Evolutionary conservation across 2,888 invertebrate genomes (phyloP).

Genomic region (Pseudococcus jackbeardsleyi): DNA sequence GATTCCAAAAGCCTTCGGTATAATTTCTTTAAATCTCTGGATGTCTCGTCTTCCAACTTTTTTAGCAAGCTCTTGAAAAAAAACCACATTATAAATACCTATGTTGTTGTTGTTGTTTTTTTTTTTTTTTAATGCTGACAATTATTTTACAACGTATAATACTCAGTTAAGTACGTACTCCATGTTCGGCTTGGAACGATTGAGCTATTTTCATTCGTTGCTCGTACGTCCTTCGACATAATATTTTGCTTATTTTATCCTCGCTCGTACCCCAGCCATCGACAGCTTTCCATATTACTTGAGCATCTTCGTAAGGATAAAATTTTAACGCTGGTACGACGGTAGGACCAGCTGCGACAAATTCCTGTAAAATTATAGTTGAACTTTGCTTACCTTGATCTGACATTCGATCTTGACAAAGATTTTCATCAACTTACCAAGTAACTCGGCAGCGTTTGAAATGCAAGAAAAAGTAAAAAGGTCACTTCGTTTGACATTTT

Average conservation of each 20-base stretch:
- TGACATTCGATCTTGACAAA: too few relatives aligned
- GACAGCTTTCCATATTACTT: not conserved
- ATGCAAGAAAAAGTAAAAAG: not conserved
- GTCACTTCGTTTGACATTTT: not conserved
- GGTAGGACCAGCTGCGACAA: not conserved
- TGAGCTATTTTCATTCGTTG: not conserved
- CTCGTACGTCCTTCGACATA: slow-evolving; percentile 1
- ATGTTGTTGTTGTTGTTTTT: too few relatives aligned
- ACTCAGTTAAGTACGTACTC: not conserved
- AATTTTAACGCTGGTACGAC: not conserved
- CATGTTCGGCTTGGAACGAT: not conserved
- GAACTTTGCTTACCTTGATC: too few relatives aligned
- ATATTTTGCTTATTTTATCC: not conserved
- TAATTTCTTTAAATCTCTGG: not conserved
- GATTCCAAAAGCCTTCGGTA: not conserved
- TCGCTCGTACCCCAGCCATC: not conserved
- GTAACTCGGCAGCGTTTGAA: not conserved
- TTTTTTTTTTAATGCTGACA: too few relatives aligned
- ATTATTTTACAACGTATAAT: not conserved
- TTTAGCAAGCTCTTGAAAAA: not conserved
- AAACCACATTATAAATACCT: too few relatives aligned
- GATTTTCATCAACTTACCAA: not conserved
- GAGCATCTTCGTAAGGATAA: not conserved
- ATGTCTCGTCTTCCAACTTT: not conserved
- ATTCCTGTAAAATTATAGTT: not conserved